These are phyloP conservation scores for Gopherus evgoodei DNA, from an alignment of 2,113 vertebrate species.

Conservation along the genomic window DNA sequence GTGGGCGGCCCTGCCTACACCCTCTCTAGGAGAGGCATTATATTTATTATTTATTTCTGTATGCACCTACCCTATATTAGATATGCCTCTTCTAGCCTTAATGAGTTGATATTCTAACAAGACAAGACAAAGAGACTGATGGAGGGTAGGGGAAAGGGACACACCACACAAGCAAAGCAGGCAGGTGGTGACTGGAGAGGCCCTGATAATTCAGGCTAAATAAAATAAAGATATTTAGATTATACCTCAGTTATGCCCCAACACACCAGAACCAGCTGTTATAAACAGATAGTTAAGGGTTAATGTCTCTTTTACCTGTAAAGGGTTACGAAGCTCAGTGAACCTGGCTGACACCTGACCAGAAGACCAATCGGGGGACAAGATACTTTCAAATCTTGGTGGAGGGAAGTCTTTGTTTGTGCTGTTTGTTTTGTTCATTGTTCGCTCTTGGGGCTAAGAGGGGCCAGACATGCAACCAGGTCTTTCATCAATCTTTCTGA, in stretches of 20 bases:
- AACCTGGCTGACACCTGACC: no score
- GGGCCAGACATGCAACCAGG: no score
- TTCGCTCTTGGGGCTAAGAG: no score
- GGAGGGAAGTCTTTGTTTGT: no score
- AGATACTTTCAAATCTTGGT: no score
- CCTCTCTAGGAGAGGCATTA: neutral
- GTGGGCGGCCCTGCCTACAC: neutral
- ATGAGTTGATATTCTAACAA: neutral
- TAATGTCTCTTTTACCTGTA: no score
- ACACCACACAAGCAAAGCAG: neutral
- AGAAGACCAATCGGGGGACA: no score
- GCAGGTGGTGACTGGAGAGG: neutral
- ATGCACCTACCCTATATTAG: neutral
- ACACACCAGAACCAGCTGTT: neutral
- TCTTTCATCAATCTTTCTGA: no score
- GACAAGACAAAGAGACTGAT: neutral
- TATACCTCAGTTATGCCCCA: neutral
- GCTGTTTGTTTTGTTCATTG: no score
- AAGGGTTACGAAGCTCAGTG: no score
- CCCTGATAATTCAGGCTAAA: neutral
- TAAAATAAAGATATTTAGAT: neutral
- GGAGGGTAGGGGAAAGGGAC: neutral
- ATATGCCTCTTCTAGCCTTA: neutral
- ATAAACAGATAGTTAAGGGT: no score
- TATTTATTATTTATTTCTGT: neutral